A percentile compares a stretch with the other conserved stretches of the same genome.
These are phyloP conservation scores for Drosophila parabipectinata DNA, from an alignment of 1,140 invertebrate species.

Conservation along the genomic window DNA sequence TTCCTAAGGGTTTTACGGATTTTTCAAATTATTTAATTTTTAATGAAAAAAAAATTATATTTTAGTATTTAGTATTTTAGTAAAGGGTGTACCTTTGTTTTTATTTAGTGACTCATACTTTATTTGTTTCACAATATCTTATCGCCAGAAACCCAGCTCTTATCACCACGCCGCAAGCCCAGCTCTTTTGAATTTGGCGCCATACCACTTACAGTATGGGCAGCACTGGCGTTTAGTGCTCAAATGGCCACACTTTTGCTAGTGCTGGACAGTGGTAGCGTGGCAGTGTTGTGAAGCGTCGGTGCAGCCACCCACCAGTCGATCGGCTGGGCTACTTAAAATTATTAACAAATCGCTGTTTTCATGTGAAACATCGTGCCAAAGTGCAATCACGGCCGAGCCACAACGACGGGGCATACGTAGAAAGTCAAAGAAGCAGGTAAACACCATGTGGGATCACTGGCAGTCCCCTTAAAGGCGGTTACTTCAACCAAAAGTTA, in stretches of 20 bases:
- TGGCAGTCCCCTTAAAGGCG: conserved; percentile 22
- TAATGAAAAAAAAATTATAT: too few relatives aligned
- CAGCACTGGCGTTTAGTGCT: background rate
- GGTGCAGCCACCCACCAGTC: background rate
- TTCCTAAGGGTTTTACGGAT: too few relatives aligned
- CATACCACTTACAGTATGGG: background rate
- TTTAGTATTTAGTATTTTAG: background rate
- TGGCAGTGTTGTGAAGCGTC: background rate
- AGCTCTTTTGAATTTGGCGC: background rate
- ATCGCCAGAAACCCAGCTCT: background rate
- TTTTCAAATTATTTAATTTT: too few relatives aligned
- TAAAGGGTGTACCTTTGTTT: background rate
- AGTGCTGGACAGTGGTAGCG: background rate
- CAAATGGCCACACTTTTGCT: background rate
- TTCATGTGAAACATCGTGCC: conserved; percentile 33
- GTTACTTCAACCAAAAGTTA: conserved; percentile 37
- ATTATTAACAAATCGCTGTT: conserved; percentile 29
- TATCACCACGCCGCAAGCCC: background rate
- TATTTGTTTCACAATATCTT: background rate
- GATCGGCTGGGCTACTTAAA: conserved; percentile 17
- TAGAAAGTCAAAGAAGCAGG: conserved; percentile 7
- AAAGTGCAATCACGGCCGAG: conserved; percentile 23
- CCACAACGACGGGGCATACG: background rate
- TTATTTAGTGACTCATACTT: background rate
- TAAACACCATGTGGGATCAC: conserved; percentile 12